Evolutionary conservation across 1,140 invertebrate species (phyloP).

Genomic region (Battus philenor): DNA sequence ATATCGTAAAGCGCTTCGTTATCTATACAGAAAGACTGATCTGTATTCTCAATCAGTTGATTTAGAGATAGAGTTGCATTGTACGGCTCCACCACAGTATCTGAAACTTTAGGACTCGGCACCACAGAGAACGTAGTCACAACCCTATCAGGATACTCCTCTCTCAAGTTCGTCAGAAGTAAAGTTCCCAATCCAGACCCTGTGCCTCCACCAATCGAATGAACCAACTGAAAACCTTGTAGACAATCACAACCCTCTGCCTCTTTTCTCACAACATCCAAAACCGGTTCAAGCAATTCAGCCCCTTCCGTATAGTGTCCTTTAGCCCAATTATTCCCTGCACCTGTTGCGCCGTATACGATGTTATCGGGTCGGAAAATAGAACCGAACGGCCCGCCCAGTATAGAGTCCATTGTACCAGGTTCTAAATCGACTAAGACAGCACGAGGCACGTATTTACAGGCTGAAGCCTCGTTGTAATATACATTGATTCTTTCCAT

Average conservation of each 20-base stretch:
- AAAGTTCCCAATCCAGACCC: conserved; percentile 88
- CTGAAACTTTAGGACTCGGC: conserved; percentile 87
- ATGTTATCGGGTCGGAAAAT: conserved; percentile 94
- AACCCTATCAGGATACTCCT: conserved; percentile 87
- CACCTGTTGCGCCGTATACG: conserved; percentile 80
- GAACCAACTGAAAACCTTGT: conserved; percentile 80
- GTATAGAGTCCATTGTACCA: conserved; percentile 88
- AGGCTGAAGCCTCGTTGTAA: conserved; percentile 89
- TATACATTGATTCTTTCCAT: conserved; percentile 91
- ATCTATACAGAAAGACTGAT: conserved; percentile 77
- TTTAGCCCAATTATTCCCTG: conserved; percentile 91
- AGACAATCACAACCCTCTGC: conserved; percentile 90
- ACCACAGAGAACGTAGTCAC: conserved; percentile 91
- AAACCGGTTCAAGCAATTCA: conserved; percentile 90
- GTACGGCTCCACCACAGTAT: conserved; percentile 93
- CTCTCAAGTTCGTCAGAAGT: conserved; percentile 79
- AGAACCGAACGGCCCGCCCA: conserved; percentile 86
- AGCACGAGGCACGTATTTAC: conserved; percentile 92
- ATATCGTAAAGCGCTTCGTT: conserved; percentile 87
- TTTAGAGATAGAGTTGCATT: conserved; percentile 86
- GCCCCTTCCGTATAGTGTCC: conserved; percentile 96
- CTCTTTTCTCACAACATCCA: conserved; percentile 93
- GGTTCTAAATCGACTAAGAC: conserved; percentile 92
- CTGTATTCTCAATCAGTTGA: conserved; percentile 86
- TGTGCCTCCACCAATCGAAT: conserved; percentile 88